Base-by-base conservation (phyloP, 2,888 invertebrate species). In the Apamea anceps region DNA sequence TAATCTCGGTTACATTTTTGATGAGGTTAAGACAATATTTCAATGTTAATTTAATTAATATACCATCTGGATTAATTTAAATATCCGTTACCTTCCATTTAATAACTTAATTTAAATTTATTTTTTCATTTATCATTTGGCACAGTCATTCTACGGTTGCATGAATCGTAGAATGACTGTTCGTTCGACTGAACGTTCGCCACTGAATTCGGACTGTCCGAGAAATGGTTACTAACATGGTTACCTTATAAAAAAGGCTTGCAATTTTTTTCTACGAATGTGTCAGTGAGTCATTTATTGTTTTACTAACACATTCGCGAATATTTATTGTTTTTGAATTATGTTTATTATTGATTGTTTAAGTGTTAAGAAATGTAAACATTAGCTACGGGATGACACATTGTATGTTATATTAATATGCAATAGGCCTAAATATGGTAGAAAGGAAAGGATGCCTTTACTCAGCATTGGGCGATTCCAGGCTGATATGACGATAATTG, bases 201-300 rank as follows among this genome's bases (percentile, higher is more conserved):
- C 10, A n/a, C 18, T 65, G 5, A 54, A 66, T 75, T 28, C 37
- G 78, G 82, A 87, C 82, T 80, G 80, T 88, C 88, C 88, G 72
- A 70, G 28, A 79, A 77, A 79, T 60, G 12, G 12, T 12, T 63
- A n/a, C 13, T 13, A 7, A 51, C 48, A 82, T 88, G 88, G 88
- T 81, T 66, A 84, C 86, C 82, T 72, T 87, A 75, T 51, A 70
- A 45, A 79, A 79, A 81, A 77, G 28, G 37, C 45, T 72, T 72
- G 48, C 28, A n/a, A 25, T 62, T n/a, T 81, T 81, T 82, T 84
- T 77, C 75, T 85, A 76, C 51, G 37, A 75, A 63, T 63, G 45
- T 79, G 37, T 82, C 65, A 28, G n/a, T 71, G 54, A 68, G 66
- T 66, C 60, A 45, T n/a, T 51, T 51, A 51, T 51, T 51, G 10